phyloP scores from a whole-genome alignment of 2,113 vertebrate species.

The Elachura formosa region DNA sequence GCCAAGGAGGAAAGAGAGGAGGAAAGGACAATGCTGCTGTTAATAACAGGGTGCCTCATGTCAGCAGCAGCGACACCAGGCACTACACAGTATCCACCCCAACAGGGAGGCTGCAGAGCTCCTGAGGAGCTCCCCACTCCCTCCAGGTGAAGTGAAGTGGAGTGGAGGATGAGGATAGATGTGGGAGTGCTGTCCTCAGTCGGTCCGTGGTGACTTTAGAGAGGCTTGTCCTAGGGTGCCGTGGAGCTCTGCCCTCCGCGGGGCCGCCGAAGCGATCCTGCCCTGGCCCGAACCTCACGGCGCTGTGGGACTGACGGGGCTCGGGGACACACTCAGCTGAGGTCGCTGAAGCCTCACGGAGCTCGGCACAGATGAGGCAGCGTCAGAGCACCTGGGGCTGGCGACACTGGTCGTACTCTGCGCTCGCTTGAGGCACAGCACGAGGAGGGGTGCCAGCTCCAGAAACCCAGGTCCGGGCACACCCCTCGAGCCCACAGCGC shows the following conservation, averaged over 20 bases:
- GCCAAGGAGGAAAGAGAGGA: background rate
- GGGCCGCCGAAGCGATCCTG: background rate
- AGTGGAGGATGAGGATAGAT: background rate
- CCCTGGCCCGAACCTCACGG: background rate
- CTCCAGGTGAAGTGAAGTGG: fast-evolving
- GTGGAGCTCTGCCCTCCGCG: background rate
- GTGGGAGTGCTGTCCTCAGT: too few species aligned
- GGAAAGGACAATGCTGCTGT: background rate
- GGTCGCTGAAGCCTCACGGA: background rate
- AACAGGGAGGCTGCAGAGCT: background rate
- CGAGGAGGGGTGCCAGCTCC: too few species aligned
- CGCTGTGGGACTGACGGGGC: background rate
- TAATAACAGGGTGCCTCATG: background rate
- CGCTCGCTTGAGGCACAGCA: too few species aligned
- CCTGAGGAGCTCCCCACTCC: background rate
- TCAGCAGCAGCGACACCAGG: background rate
- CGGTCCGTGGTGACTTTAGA: fast-evolving
- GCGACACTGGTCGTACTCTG: too few species aligned
- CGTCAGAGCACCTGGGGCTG: background rate
- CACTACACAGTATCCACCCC: too few species aligned
- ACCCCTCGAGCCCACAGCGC: fast-evolving
- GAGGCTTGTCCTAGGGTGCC: background rate
- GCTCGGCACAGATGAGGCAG: background rate
- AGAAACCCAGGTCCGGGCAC: fast-evolving
- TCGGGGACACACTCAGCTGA: too few species aligned